phyloP scores from a whole-genome alignment of 1,140 invertebrate species.

The Cotesia chilonis region DNA sequence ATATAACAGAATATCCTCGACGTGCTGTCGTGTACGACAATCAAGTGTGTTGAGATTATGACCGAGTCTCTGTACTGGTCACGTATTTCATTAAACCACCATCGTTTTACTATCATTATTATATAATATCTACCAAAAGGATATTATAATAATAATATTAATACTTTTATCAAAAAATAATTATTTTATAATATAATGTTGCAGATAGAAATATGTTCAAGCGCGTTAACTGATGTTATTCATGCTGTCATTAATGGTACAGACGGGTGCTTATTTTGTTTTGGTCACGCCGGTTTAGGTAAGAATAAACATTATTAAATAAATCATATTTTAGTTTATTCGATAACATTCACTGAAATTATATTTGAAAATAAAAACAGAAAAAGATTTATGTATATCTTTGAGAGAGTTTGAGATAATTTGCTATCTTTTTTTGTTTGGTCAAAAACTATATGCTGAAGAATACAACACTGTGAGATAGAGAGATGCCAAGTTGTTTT shows the following conservation, averaged over 20 bases:
- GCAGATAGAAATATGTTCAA: constrained; percentile 89
- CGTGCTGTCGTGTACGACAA: constrained; percentile 47
- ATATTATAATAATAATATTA: too few relatives aligned
- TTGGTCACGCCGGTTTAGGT: constrained; percentile 91
- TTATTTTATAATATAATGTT: constrained; percentile 51
- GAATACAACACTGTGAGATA: constrained; percentile 29
- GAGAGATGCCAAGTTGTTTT: constrained; percentile 58
- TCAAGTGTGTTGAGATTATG: constrained; percentile 66
- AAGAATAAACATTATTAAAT: constrained; percentile 56
- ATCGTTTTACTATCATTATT: constrained; percentile 41
- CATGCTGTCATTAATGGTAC: constrained; percentile 93
- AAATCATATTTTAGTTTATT: background rate
- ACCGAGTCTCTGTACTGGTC: constrained; percentile 58
- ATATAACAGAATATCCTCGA: constrained; percentile 12
- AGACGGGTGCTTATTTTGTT: constrained; percentile 92
- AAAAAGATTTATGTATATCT: background rate
- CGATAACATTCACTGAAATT: background rate
- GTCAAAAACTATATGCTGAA: constrained; percentile 1
- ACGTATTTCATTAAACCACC: constrained; percentile 66
- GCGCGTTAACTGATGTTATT: constrained; percentile 90
- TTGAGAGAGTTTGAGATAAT: background rate
- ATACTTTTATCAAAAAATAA: background rate
- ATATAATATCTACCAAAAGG: too few relatives aligned
- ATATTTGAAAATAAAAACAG: background rate
- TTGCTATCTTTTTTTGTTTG: constrained; percentile 12